These are phyloP conservation scores for Misgurnus anguillicaudatus DNA, from an alignment of 2,113 vertebrate genomes.

Conservation along the genomic window DNA sequence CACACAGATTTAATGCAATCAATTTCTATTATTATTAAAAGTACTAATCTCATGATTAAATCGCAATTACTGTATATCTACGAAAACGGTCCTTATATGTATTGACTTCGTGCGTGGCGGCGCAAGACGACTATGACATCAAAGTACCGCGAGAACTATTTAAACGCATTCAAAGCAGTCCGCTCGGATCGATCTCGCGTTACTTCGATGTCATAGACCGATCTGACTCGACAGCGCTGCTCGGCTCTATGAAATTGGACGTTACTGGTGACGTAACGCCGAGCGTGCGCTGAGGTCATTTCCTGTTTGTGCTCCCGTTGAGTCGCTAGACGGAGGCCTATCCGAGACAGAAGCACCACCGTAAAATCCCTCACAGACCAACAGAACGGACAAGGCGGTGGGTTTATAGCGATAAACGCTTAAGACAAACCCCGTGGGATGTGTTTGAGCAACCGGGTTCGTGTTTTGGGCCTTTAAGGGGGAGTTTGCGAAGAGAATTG, in stretches of 20 bases:
- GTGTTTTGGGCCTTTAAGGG: conserved; percentile 42
- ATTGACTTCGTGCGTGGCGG: too few relatives aligned
- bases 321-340: conserved; percentile 58
- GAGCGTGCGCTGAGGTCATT: conserved; percentile 65
- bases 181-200: too few relatives aligned
- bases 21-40: too few relatives aligned
- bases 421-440: not conserved
- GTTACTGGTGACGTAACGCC: conserved; percentile 9
- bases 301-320: conserved; percentile 69
- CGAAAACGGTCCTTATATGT: too few relatives aligned
- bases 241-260: conserved; percentile 2
- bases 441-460: conserved; percentile 10
- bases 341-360: conserved; percentile 39
- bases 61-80: too few relatives aligned
- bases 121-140: too few relatives aligned
- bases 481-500: conserved; percentile 55
- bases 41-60: too few relatives aligned
- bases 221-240: not conserved
- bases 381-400: not conserved
- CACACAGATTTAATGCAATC: too few relatives aligned
- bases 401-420: conserved; percentile 14
- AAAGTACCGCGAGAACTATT: too few relatives aligned
- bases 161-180: too few relatives aligned
- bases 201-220: too few relatives aligned
- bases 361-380: conserved; percentile 16